Evolutionary conservation across 2,888 invertebrate genomes (phyloP).

Genomic region (Calephelis perditalis): DNA sequence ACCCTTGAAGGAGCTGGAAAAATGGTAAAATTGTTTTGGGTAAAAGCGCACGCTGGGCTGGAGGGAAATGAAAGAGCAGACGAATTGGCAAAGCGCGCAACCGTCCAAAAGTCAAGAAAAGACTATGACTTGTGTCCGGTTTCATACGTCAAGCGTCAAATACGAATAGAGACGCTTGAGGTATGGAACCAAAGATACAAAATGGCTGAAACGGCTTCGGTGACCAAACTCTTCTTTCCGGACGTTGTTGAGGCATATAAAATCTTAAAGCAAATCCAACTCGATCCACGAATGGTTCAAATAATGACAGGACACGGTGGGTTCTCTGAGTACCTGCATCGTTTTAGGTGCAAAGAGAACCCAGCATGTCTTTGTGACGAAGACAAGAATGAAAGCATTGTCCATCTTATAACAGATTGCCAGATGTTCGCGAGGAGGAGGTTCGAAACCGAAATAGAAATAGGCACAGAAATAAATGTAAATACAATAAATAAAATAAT

Average conservation of each 20-base stretch:
- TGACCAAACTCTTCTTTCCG: too few species aligned
- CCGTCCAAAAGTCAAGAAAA: neutral
- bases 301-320: too few species aligned
- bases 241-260: too few species aligned
- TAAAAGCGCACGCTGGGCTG: conserved; percentile 18
- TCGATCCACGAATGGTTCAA: too few species aligned
- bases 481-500: neutral
- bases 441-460: neutral
- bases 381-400: neutral
- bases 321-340: too few species aligned
- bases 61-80: conserved; percentile 19
- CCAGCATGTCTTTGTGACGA: too few species aligned
- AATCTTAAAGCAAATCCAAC: too few species aligned
- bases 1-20: neutral
- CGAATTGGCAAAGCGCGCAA: neutral
- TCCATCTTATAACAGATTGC: neutral
- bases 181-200: too few species aligned
- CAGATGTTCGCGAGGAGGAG: neutral
- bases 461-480: neutral
- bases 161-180: too few species aligned
- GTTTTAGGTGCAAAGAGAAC: too few species aligned
- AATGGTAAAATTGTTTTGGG: conserved; percentile 16
- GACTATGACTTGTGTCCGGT: neutral
- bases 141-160: conserved; percentile 1
- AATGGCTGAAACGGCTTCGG: too few species aligned